Evolutionary conservation across 2,113 vertebrate species (phyloP), one percentile per base, ranked within the genome.

Genomic region (Gavia stellata): DNA sequence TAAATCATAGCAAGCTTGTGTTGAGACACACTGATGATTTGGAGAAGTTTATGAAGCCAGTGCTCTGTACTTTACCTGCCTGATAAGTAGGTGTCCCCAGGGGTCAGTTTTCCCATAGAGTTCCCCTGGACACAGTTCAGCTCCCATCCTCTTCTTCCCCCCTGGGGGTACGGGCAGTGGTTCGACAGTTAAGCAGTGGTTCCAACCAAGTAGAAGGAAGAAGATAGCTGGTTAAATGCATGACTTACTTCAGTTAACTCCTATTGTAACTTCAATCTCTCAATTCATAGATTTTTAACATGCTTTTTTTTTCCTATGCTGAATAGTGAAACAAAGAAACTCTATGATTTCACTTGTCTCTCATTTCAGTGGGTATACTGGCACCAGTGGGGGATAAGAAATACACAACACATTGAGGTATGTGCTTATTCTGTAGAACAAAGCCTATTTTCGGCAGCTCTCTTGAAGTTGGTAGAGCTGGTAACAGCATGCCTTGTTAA

Each of bases 361-460:
- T 94, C 88, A 85, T 95, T 94, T 94, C 87, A 92, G 88, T 96
- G 92, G 82, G 63, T 95, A 61, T 62, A 68, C 67, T 92, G 92
- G 68, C 80, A 88, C 87, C 95, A 92, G 71, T 95, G 92, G 61
- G 92, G 94, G 63, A 74, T 96, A 77, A 90, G 88, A 96, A 93
- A 88, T 90, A 13, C 63, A 40, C 86, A 85, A 20, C 83, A 49
- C 42, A 8, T 83, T 91, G 75, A 94, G 63, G 77, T 91, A 86
- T 88, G 90, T 94, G 80, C 59, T 90, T 78, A 71, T 88, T 71
- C 59, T 74, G 47, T 75, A 52, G 55, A 94, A 52, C 0, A 3
- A 86, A 95, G 31, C n/a, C 59, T 55, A 0, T 23, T 90, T 81
- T 93, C 3, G 4, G 13, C 70, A 63, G 53, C n/a, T 40, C 24